Evolutionary conservation across 64 coral and sea anemone genomes (phyloP), one percentile per base, ranked within the genome.

Genomic region (Stichodactyla helianthus): DNA sequence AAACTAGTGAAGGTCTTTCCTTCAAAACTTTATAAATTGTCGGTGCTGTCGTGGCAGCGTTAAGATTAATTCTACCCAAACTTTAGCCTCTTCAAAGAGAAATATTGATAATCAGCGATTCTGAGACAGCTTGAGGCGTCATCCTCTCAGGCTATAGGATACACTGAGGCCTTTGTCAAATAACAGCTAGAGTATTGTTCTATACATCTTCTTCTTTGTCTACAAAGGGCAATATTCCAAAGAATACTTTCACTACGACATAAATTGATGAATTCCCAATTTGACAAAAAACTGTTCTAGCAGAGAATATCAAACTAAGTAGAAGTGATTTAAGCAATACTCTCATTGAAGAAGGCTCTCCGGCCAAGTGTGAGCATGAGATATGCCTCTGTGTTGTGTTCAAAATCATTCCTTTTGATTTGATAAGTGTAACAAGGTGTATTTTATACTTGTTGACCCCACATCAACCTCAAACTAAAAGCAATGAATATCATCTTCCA

Each of bases 361-460:
- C 20, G 13, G 15, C 60, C 17, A 23, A 71, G 20, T 25, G 65
- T 71, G 23, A 74, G 68, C 35, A 81, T 54, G 78, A 81, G 51
- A 8, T 54, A 6, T 81, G 12, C 19, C 35, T 54, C 20, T 81
- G 51, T 52, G 50, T 81, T 81, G 50, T 81, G 78, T 81, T 54
- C 51, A 81, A 81, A 81, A 81, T 51, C 78, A 53, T 44, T 81
- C 78, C 10, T 81, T 54, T 81, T 81, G 18, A 58, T 54, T 81
- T 81, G 19, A 81, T 81, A 81, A 81, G 78, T 81, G 78, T 81
- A 81, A 53, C 78, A 81, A 81, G 78, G 51, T 51, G 78, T 35
- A 50, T 81, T 51, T 81, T 54, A 81, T 81, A 28, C 50, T 81
- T 54, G 15, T 81, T 81, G 78, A 81, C 78, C 78, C 51, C 52